Evolutionary conservation across 2,797 vertebrate genomes (phyloP), one percentile per base, ranked within the genome.

Genomic region (Rhinogobio ventralis): DNA sequence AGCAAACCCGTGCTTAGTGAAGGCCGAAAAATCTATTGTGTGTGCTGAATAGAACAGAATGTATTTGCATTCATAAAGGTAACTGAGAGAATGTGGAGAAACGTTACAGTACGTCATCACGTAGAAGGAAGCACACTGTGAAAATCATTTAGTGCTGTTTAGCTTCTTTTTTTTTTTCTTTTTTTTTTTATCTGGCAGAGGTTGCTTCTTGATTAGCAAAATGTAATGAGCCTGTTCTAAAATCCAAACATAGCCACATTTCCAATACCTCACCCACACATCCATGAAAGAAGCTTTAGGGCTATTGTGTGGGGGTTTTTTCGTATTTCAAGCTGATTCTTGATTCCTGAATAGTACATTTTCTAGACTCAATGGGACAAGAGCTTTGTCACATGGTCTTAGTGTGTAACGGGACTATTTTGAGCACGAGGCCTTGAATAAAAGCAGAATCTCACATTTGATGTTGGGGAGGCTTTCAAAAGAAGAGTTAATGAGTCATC

Each of bases 401-500:
- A 17, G 91, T 92, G 91, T 88, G 85, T 93, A 92, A 93, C 92
- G 90, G 90, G 90, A 89, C 91, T 90, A 86, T 85, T 90, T 89
- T 85, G 86, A 89, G 90, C 81, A 79, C 2, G 30, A 71, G 62
- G 33, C 75, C 77, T 45, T 76, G 83, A 90, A 92, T 90, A 93
- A 91, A 91, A 87, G 90, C 87, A 85, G 82, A 91, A 90, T 91
- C 90, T 90, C 84, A 85, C 87, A 90, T 93, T 92, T 94, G 90
- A 94, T 94, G 93, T 90, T 89, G 51, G 89, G 60, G 84, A 91
- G 86, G 84, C 91, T 95, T 94, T 93, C 89, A 93, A 90, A 91
- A 86, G 86, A 88, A 86, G 87, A 92, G 92, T 92, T 93, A 94
- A 93, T 93, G 93, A 94, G 92, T 94, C 91, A 90, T 95, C 82